These are phyloP conservation scores for Acipenser ruthenus DNA, from an alignment of 2,797 vertebrate species.

Conservation along the genomic window DNA sequence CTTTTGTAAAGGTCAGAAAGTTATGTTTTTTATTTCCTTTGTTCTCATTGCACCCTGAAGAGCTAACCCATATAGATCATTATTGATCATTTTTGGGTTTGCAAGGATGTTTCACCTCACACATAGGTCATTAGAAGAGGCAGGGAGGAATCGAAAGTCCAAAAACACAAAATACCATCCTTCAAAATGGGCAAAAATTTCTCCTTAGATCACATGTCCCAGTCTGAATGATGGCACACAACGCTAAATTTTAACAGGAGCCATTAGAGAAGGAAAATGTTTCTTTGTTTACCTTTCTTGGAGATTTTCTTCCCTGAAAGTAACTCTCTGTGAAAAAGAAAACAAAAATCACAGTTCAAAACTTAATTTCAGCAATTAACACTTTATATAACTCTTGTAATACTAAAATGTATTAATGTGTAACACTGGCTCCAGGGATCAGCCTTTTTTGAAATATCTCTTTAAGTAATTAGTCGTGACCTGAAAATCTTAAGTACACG, in stretches of 20 bases:
- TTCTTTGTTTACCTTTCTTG: conserved; percentile 33
- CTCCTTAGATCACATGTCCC: background rate
- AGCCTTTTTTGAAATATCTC: no score
- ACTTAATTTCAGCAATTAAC: no score
- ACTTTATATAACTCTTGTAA: no score
- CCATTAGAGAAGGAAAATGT: background rate
- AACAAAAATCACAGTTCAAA: background rate
- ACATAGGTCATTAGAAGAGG: background rate
- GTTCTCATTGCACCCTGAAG: background rate
- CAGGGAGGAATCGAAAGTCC: background rate
- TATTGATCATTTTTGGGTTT: conserved; percentile 1
- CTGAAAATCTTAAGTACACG: no score
- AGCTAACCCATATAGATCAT: background rate
- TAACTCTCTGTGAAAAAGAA: conserved; percentile 46
- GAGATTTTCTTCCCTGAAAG: conserved; percentile 30
- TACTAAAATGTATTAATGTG: no score
- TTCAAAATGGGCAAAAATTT: background rate
- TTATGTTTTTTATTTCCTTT: background rate
- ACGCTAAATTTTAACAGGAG: background rate
- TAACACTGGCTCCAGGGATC: no score
- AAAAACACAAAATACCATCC: background rate
- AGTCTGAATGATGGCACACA: background rate
- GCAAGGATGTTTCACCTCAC: conserved; percentile 2
- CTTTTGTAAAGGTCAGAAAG: no score
- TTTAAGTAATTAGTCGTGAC: no score